phyloP scores from a whole-genome alignment of 1,140 invertebrate genomes.

The Bombus waltoni region DNA sequence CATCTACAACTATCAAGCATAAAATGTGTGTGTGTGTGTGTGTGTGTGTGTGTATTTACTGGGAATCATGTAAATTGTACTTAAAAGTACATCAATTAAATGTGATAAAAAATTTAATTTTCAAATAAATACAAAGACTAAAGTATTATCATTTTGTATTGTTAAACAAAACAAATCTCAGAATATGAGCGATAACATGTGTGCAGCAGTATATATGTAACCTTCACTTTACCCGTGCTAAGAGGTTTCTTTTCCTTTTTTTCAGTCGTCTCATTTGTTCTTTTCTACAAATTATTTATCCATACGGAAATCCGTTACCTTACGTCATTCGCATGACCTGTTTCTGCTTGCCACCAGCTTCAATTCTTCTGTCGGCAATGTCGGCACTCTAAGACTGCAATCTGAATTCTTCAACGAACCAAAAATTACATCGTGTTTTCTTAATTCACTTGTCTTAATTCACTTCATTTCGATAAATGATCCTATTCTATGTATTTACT shows the following conservation, averaged over 20 bases:
- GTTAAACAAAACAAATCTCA: neutral
- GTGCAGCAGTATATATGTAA: neutral
- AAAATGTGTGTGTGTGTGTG: neutral
- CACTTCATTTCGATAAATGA: neutral
- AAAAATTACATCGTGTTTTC: slow-evolving; percentile 20
- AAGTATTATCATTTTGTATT: neutral
- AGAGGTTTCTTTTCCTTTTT: neutral
- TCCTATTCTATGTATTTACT: neutral
- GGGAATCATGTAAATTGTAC: neutral
- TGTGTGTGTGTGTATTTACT: neutral
- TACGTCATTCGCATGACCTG: slow-evolving; percentile 74
- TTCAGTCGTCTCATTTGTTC: neutral
- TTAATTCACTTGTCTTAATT: slow-evolving; percentile 1
- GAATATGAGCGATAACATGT: neutral
- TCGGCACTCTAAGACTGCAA: slow-evolving; percentile 61
- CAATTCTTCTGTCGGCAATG: slow-evolving; percentile 7
- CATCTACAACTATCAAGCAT: neutral
- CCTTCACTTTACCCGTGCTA: neutral
- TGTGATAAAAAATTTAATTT: neutral
- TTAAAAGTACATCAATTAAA: neutral
- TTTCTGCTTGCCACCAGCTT: slow-evolving; percentile 46
- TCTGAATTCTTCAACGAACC: slow-evolving; percentile 31
- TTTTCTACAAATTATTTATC: slow-evolving; percentile 14
- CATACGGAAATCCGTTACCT: slow-evolving; percentile 74
- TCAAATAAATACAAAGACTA: neutral